Evolutionary conservation across 2,113 vertebrate genomes (phyloP), one percentile per base, ranked within the genome.

Genomic region (Marcusenius ussheri): DNA sequence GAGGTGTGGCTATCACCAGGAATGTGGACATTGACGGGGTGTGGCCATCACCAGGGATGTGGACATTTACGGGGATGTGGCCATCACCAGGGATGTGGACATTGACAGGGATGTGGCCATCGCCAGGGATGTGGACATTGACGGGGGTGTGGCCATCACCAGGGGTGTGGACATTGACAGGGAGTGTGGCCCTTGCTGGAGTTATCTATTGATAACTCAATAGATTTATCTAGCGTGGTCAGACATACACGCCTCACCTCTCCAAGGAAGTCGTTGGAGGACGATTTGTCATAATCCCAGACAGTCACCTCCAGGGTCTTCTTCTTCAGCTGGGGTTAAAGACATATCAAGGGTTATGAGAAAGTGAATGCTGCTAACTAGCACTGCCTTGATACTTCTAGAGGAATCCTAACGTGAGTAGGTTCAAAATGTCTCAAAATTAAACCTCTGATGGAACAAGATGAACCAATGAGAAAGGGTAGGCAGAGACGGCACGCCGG

Each of bases 251-350:
- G 31, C 35, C 98, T 98, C 92, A 99, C 98, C 96, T 99, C 98
- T 93, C 98, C 98, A 3, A 99, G 97, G 91, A 99, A 99, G 92
- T 99, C 98, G 92, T 99, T 99, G 21, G 98, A 99, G 87, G 98
- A 99, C 91, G 98, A 98, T 97, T 96, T 96, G 93, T 99, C 98
- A 91, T 99, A 99, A 94, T 99, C 98, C 98, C 98, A 99, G 92
- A 99, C 98, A 58, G 98, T 99, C 92, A 99, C 98, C 93, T 99
- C 98, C 93, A 99, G 94, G 0, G 98, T 99, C 96, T 99, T 99
- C 95, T 99, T 99, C 96, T 98, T 99, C 89, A 99, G 94, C 98
- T 99, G 92, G 0, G 95, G 91, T 93, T 91, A 85, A 95, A 91
- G 35, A 90, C 93, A 91, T 87, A 50, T 49, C 21, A n/a, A 13